These are phyloP conservation scores for Diogma glabrata DNA, from an alignment of 2,888 invertebrate genomes.

Conservation along the genomic window DNA sequence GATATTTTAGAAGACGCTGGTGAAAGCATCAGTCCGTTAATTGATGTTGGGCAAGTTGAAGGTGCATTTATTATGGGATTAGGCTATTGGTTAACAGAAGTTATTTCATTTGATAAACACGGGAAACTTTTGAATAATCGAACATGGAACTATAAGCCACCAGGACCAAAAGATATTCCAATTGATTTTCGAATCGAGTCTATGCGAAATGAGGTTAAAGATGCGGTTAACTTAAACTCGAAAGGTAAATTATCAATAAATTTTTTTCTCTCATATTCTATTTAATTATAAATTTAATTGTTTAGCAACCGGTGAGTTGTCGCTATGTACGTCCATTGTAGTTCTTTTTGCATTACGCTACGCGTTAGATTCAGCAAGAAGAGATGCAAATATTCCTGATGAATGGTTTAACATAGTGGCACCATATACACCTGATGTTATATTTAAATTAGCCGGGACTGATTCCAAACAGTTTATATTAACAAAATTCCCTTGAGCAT, in stretches of 20 bases:
- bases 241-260: too few relatives aligned
- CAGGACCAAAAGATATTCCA: slow-evolving; percentile 67
- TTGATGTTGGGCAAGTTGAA: slow-evolving; percentile 65
- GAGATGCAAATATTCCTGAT: slow-evolving; percentile 51
- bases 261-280: too few relatives aligned
- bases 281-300: too few relatives aligned
- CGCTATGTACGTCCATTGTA: slow-evolving; percentile 38
- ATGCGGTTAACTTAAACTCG: too few relatives aligned
- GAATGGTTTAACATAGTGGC: too few relatives aligned
- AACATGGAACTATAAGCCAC: slow-evolving; percentile 73
- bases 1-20: slow-evolving; percentile 66
- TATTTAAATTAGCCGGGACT: too few relatives aligned
- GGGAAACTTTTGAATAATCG: slow-evolving; percentile 61
- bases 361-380: slow-evolving; percentile 47
- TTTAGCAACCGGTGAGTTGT: slow-evolving; percentile 47
- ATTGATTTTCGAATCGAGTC: slow-evolving; percentile 53
- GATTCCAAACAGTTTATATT: too few relatives aligned
- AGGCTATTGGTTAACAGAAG: slow-evolving; percentile 68
- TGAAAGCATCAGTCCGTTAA: slow-evolving; percentile 55
- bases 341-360: slow-evolving; percentile 48
- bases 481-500: too few relatives aligned
- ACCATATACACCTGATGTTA: too few relatives aligned
- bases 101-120: slow-evolving; percentile 50
- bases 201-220: too few relatives aligned
- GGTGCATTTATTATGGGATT: slow-evolving; percentile 67